phyloP scores from a whole-genome alignment of 2,113 vertebrate species.

The Bufo bufo region DNA sequence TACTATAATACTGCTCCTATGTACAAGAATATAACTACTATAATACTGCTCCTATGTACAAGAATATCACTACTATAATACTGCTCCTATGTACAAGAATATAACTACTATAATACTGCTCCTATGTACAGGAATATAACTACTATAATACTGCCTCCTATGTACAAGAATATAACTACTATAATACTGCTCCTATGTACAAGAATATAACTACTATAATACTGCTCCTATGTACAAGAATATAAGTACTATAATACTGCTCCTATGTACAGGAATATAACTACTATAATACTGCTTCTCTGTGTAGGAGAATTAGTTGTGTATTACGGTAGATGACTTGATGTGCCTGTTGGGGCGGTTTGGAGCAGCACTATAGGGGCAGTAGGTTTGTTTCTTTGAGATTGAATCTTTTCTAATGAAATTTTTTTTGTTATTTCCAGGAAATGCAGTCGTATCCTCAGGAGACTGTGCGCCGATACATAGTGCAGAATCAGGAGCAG shows the following conservation, averaged over 20 bases:
- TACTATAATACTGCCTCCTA: neutral
- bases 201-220: neutral
- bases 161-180: neutral
- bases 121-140: neutral
- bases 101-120: neutral
- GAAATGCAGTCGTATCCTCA: constrained; percentile 22
- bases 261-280: neutral
- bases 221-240: neutral
- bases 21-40: neutral
- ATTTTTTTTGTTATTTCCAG: neutral
- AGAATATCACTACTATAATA: constrained; percentile 17
- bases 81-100: constrained; percentile 1
- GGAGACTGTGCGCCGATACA: constrained; percentile 38
- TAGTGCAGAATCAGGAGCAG: constrained; percentile 50
- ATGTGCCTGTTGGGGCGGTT: neutral
- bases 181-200: too few relatives aligned
- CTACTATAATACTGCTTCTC: neutral
- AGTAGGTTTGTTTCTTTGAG: neutral
- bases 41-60: neutral
- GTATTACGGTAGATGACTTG: too few relatives aligned
- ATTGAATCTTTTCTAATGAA: neutral
- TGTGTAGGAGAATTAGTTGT: neutral
- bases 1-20: too few relatives aligned
- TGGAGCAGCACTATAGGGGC: neutral
- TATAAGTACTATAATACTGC: constrained; percentile 8